Evolutionary conservation across 2,113 vertebrate genomes (phyloP).

Genomic region (Egretta garzetta): DNA sequence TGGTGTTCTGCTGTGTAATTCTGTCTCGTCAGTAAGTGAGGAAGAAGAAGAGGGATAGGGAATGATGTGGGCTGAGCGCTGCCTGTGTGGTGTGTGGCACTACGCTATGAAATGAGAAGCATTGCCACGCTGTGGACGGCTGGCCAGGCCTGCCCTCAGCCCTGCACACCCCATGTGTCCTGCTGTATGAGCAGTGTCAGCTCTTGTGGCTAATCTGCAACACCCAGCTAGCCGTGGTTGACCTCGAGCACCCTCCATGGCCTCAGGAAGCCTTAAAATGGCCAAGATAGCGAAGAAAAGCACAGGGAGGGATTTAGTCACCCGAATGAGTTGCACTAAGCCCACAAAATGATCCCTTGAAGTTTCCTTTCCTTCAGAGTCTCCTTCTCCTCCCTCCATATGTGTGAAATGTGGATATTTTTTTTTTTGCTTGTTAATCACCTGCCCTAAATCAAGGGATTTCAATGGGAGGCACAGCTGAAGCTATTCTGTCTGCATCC

Average conservation of each 20-base stretch:
- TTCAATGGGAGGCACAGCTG: background rate
- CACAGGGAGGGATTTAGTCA: background rate
- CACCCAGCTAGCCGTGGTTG: accelerated
- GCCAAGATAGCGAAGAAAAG: background rate
- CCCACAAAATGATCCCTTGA: slow-evolving; percentile 68
- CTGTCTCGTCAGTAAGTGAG: background rate
- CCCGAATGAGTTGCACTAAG: background rate
- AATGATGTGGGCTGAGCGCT: background rate
- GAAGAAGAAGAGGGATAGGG: background rate
- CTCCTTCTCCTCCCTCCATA: background rate
- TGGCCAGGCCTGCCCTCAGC: background rate
- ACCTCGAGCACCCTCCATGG: background rate
- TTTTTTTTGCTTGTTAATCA: slow-evolving; percentile 75
- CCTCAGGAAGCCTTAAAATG: background rate
- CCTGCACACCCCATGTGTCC: background rate
- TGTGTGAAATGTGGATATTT: slow-evolving; percentile 76
- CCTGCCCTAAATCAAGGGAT: slow-evolving; percentile 68
- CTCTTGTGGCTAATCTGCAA: background rate
- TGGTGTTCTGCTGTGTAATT: background rate
- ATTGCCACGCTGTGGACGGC: background rate
- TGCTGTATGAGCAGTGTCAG: accelerated
- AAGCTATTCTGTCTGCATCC: background rate
- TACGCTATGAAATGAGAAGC: background rate
- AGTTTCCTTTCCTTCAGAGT: slow-evolving; percentile 36
- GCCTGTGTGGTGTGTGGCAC: background rate